Evolutionary conservation across 1,140 invertebrate species (phyloP).

Genomic region (Pinna nobilis): DNA sequence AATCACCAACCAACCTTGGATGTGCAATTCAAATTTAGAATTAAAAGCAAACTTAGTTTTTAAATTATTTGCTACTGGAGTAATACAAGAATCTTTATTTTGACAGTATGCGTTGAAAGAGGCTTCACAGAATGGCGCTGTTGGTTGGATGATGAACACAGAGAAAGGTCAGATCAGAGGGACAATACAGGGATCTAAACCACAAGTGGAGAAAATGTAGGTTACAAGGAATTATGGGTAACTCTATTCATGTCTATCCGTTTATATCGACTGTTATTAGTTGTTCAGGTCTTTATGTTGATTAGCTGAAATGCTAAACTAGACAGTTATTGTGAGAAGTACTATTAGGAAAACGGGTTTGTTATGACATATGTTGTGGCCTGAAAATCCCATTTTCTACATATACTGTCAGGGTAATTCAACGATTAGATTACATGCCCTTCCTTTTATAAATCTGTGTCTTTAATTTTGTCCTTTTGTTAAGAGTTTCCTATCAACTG

Average conservation of each 20-base stretch:
- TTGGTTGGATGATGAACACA: conserved; percentile 87
- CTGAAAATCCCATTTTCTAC: too few species aligned
- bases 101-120: conserved; percentile 82
- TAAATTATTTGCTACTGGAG: background rate
- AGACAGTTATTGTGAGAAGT: background rate
- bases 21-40: background rate
- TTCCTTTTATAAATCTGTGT: too few species aligned
- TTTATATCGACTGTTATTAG: too few species aligned
- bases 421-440: too few species aligned
- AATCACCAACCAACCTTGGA: background rate
- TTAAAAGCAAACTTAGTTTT: background rate
- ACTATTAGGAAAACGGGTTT: background rate
- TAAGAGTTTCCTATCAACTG: too few species aligned
- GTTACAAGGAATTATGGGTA: conserved; percentile 48
- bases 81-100: conserved; percentile 19
- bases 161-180: conserved; percentile 82
- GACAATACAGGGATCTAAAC: conserved; percentile 80
- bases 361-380: too few species aligned
- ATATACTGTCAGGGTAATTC: too few species aligned
- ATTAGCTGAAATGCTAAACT: conserved; percentile 23
- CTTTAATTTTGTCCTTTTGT: too few species aligned
- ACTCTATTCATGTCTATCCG: background rate
- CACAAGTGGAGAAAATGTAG: conserved; percentile 83
- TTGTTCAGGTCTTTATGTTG: conserved; percentile 1
- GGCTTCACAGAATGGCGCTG: conserved; percentile 80